A percentile compares a stretch with the other conserved stretches of the same genome.
These are phyloP conservation scores for Bambusicola thoracicus DNA, from an alignment of 2,113 vertebrate species.

Conservation along the genomic window DNA sequence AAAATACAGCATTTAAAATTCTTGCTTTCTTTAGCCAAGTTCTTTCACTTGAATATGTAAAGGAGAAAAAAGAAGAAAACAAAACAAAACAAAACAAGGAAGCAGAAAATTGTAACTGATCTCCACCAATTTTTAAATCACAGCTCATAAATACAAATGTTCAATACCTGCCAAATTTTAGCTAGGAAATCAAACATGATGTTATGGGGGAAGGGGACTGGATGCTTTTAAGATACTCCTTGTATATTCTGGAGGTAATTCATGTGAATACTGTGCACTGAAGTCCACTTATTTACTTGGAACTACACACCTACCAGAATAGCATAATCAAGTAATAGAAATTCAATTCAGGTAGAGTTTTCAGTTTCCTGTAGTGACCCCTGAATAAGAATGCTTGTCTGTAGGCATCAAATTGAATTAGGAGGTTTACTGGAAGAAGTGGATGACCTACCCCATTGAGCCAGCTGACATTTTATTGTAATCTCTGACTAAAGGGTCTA, in stretches of 20 bases:
- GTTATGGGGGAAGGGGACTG: background rate
- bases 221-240: background rate
- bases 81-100: background rate
- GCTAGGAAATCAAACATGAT: background rate
- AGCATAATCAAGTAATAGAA: constrained; percentile 44
- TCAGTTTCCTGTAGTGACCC: background rate
- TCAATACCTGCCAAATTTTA: background rate
- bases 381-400: constrained; percentile 23
- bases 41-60: background rate
- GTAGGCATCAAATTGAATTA: constrained; percentile 68
- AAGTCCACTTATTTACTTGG: background rate
- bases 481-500: constrained; percentile 57
- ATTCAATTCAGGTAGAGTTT: constrained; percentile 54
- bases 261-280: background rate
- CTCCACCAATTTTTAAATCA: background rate
- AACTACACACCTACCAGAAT: background rate
- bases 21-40: background rate
- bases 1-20: background rate
- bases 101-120: background rate
- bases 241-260: background rate
- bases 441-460: constrained; percentile 67
- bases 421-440: constrained; percentile 47
- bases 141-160: background rate
- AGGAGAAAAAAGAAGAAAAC: background rate
- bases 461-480: constrained; percentile 55